Evolutionary conservation across 1,140 invertebrate genomes (phyloP), one percentile per base, ranked within the genome.

Genomic region (Macrobrachium rosenbergii): DNA sequence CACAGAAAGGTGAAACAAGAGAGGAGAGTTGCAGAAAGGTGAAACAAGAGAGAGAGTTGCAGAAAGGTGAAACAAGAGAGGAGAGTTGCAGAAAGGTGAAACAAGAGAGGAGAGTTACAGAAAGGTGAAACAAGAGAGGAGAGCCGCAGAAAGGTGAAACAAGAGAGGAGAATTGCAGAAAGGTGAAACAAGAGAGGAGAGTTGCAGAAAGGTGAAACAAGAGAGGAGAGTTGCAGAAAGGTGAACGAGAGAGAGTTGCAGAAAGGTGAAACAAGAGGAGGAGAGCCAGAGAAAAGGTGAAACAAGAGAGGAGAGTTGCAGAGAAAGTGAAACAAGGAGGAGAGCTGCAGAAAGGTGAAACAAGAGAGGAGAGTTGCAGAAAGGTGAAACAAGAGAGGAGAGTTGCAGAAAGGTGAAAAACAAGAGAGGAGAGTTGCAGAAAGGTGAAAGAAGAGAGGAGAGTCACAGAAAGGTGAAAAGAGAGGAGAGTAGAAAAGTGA

Each of bases 401-500:
- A n/a, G n/a, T n/a, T n/a, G 58, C 45, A n/a, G n/a, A n/a, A n/a
- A n/a, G n/a, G n/a, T n/a, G n/a, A n/a, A n/a, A n/a, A n/a, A n/a
- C n/a, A n/a, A n/a, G n/a, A 52, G 59, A 52, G 59, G 76, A 78
- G 76, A 78, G 76, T 58, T 37, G 23, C 8, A 59, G 23, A 37
- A 8, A 76, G 12, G 8, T 5, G 45, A 43, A 14, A 43, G 17
- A 76, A 43, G 8, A 45, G 17, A 45, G 17, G 10, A 76, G 12
- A 19, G 73, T 5, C 21, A 45, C 43, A 78, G 43, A 78, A 28
- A 58, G 43, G 21, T 14, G n/a, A n/a, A n/a, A n/a, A 59, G 76
- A 17, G 43, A 78, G n/a, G 58, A 28, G 16, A 21, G 19, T 12
- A 52, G 21, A 19, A 58, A 21, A 78, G 76, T 23, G 76, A 58